Conservation (phyloP, 2,113 vertebrate genomes). For the Phyllostomus discolor region DNA sequence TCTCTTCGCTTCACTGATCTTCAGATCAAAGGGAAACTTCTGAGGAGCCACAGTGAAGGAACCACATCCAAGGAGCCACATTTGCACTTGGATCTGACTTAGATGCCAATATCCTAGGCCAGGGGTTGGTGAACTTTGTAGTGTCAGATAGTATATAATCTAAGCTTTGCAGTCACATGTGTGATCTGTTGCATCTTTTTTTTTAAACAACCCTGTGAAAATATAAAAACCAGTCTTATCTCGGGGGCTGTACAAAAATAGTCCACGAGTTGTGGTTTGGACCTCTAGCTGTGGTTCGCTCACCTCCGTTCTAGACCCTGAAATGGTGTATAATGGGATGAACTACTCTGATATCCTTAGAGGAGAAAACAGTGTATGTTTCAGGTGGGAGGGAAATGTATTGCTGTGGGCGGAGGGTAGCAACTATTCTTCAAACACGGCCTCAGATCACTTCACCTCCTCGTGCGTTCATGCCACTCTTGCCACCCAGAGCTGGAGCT, state of each 20-base stretch:
- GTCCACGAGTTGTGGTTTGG: background rate
- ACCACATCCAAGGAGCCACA: background rate
- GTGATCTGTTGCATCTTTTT: background rate
- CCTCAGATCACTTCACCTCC: background rate
- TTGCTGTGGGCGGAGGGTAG: background rate
- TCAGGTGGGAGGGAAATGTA: background rate
- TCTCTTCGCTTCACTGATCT: background rate
- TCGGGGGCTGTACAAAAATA: background rate
- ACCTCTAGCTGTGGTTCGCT: background rate
- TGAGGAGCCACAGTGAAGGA: background rate
- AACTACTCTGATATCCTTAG: background rate
- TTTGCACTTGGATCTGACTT: background rate
- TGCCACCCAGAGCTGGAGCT: background rate
- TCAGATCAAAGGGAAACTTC: background rate
- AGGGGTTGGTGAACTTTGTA: background rate
- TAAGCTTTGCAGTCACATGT: background rate
- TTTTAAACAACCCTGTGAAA: slow-evolving; percentile 8
- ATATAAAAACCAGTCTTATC: background rate
- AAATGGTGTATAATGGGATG: background rate
- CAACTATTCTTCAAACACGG: background rate
- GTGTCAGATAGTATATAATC: background rate
- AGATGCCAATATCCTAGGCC: background rate
- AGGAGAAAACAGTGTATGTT: background rate
- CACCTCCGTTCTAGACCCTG: background rate
- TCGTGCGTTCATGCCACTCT: background rate